Percentiles rank a stretch among this genome's conserved stretches.
Conservation (phyloP, 2,797 vertebrate genomes). For the Orientallactaga sibirica region DNA sequence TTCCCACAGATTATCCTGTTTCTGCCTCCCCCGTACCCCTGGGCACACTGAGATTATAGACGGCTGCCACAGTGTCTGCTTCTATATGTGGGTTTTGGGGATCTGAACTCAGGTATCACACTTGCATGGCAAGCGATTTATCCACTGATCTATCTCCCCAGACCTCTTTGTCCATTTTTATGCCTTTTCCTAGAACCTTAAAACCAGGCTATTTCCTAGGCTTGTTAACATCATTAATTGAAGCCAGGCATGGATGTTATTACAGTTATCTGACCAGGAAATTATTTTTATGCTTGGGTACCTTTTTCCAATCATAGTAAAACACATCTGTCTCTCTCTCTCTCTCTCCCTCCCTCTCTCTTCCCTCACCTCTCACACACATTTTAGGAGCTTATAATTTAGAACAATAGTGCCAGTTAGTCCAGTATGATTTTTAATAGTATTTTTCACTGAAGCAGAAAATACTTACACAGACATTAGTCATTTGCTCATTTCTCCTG, state of each 20-base stretch:
- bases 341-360: too few species aligned
- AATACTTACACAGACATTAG: slow-evolving; percentile 65
- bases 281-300: slow-evolving; percentile 67
- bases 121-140: too few species aligned
- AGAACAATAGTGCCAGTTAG: slow-evolving; percentile 33
- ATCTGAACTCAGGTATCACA: too few species aligned
- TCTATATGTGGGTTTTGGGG: too few species aligned
- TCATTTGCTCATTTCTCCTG: slow-evolving; percentile 48
- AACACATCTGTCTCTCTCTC: slow-evolving; percentile 43
- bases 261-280: slow-evolving; percentile 53
- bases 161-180: background rate
- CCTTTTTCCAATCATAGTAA: slow-evolving; percentile 65
- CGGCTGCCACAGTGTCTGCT: too few species aligned
- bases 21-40: too few species aligned
- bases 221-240: slow-evolving; percentile 61
- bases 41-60: too few species aligned
- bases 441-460: slow-evolving; percentile 61
- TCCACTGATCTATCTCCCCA: too few species aligned
- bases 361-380: background rate
- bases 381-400: slow-evolving; percentile 59
- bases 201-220: slow-evolving; percentile 59
- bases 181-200: slow-evolving; percentile 67
- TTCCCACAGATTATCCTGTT: too few species aligned
- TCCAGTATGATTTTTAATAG: slow-evolving; percentile 54
- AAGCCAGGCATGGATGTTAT: slow-evolving; percentile 60